Evolutionary conservation across 2,113 vertebrate genomes (phyloP).

Genomic region (Taxidea taxus): DNA sequence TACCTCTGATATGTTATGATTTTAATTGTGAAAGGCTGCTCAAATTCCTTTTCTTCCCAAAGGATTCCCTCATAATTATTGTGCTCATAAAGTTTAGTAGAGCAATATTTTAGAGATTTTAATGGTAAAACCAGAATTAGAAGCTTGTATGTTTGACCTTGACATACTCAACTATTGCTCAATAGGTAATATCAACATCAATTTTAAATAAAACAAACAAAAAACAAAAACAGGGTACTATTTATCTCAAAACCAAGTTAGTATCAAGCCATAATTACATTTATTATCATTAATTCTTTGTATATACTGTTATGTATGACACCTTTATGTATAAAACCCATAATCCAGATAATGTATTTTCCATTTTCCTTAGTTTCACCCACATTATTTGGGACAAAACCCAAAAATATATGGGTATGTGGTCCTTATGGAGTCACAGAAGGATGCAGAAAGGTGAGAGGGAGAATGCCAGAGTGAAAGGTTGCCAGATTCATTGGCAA

Average conservation of each 20-base stretch:
- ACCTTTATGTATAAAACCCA: slow-evolving; percentile 50
- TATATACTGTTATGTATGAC: slow-evolving; percentile 34
- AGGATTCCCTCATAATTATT: not conserved
- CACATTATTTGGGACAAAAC: slow-evolving; percentile 37
- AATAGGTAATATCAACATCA: not conserved
- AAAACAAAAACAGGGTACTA: not conserved
- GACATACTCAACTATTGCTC: not conserved
- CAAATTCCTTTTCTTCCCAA: not conserved
- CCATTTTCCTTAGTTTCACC: slow-evolving; percentile 42
- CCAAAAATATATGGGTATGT: slow-evolving; percentile 53
- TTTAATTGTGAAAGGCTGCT: not conserved
- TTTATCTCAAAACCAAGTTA: slow-evolving; percentile 34
- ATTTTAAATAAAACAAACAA: not conserved
- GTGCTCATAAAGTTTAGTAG: not conserved
- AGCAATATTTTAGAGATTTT: not conserved
- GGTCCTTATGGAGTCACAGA: slow-evolving; percentile 44
- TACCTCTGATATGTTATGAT: not conserved
- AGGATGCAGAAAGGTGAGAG: not conserved
- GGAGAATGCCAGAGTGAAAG: not conserved
- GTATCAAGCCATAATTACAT: not conserved
- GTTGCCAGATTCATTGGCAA: slow-evolving; percentile 48
- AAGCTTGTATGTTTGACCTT: not conserved
- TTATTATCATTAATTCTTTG: slow-evolving; percentile 37
- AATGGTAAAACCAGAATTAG: not conserved
- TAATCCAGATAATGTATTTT: slow-evolving; percentile 52